Base-by-base conservation (phyloP, 53 echinoderm and acorn worm genomes). In the Stichopus horrens region DNA sequence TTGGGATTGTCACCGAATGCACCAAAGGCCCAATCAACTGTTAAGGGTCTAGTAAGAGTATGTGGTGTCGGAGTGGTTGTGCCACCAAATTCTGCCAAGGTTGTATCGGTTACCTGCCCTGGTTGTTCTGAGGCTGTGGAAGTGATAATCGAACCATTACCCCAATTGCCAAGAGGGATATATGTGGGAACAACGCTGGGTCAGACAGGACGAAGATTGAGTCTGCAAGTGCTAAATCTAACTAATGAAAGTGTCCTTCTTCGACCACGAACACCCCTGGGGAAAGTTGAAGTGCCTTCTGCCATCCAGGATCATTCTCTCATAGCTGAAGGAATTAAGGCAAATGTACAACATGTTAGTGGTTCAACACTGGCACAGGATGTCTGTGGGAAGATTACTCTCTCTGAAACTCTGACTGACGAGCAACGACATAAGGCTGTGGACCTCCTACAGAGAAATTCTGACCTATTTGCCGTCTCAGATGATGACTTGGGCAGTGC, bases 21-120 rank as follows among this genome's bases (percentile, higher is more conserved):
- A 37, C 37, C 37, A 37, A 37, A 37, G 37, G 53, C 90, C 90
- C 22, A 86, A 83, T 9, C 90, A 83, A 11, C 53, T 74, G 22
- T 83, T 90, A 19, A 86, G 87, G 58, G 91, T 87, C 65, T 86
- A 14, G 63, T 60, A 14, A 60, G 63, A 60, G 63, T 60, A 9
- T 60, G 6, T 14, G 63, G 63, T 9, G 63, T 14, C 14, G 14
- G 63, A 60, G 63, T 60, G 4, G 14, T 60, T 14, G 63, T 60
- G 5, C 63, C 63, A 60, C 54, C 20, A 11, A 20, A n/a, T 7
- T 22, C 21, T 5, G 58, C 20, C 4, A 57, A 56, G 8, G 21
- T 56, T 6, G 8, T 83, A 8, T n/a, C 58, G 9, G 83, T 83
- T 4, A 55, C 83, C 57, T 10, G 83, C 56, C 83, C 83, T 60